Evolutionary conservation across 2,113 vertebrate genomes (phyloP).

Genomic region (Nyctibius bracteatus): DNA sequence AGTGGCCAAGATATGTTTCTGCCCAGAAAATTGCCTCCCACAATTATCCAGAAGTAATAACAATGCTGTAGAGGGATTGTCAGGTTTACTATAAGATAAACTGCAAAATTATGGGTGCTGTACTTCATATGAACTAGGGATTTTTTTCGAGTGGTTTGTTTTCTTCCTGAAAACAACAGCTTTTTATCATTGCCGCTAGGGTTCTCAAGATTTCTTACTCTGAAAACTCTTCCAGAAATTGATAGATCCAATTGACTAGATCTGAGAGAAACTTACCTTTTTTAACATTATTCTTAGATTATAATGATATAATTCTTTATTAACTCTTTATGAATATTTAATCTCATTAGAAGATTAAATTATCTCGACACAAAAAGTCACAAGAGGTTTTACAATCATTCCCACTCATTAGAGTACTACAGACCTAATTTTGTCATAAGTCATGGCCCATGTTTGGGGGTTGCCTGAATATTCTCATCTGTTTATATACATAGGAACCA

Average conservation of each 20-base stretch:
- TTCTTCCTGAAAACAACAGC: background rate
- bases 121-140: background rate
- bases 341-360: background rate
- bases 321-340: background rate
- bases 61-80: background rate
- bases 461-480: background rate
- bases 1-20: background rate
- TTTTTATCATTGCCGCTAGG: background rate
- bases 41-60: background rate
- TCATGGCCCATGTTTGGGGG: background rate
- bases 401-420: background rate
- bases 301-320: background rate
- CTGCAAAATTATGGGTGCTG: background rate
- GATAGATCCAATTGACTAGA: background rate
- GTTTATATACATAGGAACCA: background rate
- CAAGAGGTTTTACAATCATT: background rate
- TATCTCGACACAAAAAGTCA: background rate
- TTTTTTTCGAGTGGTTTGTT: background rate
- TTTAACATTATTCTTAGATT: background rate
- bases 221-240: background rate
- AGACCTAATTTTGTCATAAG: background rate
- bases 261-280: background rate
- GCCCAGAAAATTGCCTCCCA: background rate
- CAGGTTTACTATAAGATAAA: background rate
- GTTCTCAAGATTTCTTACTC: background rate